phyloP scores from a whole-genome alignment of 1,140 invertebrate genomes.

The Parasteatoda tepidariorum region DNA sequence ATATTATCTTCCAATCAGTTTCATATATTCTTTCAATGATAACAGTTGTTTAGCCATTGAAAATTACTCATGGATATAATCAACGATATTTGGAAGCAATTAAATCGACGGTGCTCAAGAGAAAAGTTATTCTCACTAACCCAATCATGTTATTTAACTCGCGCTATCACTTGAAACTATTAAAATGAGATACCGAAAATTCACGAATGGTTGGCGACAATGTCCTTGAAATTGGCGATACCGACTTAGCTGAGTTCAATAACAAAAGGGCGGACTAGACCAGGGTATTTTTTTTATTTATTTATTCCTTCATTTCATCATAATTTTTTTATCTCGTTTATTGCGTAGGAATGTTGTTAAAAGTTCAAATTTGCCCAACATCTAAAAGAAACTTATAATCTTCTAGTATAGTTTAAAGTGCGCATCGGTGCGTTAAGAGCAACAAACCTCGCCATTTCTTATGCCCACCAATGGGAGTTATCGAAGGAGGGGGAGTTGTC shows the following conservation, averaged over 20 bases:
- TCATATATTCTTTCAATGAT: no score
- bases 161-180: not conserved
- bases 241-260: constrained; percentile 36
- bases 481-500: constrained; percentile 38
- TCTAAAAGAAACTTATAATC: constrained; percentile 51
- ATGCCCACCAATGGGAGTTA: constrained; percentile 12
- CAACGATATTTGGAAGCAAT: not conserved
- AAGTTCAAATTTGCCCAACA: constrained; percentile 52
- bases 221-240: constrained; percentile 45
- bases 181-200: constrained; percentile 9
- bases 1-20: no score
- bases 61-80: no score
- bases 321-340: constrained; percentile 3
- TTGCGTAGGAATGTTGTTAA: constrained; percentile 43
- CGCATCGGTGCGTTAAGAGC: constrained; percentile 52
- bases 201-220: constrained; percentile 42
- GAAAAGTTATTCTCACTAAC: not conserved
- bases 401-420: constrained; percentile 26
- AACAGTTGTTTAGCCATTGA: no score
- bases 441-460: constrained; percentile 25
- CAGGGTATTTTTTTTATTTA: not conserved
- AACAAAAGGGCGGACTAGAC: constrained; percentile 11
- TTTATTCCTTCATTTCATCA: not conserved
- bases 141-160: not conserved
- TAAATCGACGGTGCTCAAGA: not conserved